Evolutionary conservation across 2,113 vertebrate species (phyloP).

Genomic region (Sapayoa aenigma): DNA sequence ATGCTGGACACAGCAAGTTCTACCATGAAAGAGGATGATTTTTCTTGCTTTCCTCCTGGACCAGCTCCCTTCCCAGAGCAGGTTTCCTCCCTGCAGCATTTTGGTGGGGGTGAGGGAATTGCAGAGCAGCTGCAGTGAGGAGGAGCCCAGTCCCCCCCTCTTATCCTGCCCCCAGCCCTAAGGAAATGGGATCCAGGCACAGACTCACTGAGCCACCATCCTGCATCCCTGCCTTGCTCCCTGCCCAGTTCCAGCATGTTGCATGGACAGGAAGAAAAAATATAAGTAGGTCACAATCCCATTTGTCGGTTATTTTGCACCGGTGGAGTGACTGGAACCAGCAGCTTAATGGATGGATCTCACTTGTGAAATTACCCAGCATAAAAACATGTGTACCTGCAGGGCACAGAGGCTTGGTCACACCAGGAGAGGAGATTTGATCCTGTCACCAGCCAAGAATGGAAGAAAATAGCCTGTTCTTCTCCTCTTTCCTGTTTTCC

Average conservation of each 20-base stretch:
- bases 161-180: neutral
- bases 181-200: neutral
- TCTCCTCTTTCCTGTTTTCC: neutral
- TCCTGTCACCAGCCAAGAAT: neutral
- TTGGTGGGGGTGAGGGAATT: neutral
- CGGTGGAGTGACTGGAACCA: neutral
- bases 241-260: rapidly evolving
- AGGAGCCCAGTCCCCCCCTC: neutral
- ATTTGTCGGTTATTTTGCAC: neutral
- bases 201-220: neutral
- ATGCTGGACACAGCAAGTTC: neutral
- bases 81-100: neutral
- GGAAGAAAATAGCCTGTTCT: neutral
- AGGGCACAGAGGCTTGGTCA: neutral
- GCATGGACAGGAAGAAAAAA: neutral
- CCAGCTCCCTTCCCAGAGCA: neutral
- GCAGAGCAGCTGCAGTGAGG: neutral
- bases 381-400: neutral
- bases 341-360: conserved; percentile 6
- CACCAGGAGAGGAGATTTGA: neutral
- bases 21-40: neutral
- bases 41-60: neutral
- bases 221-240: neutral
- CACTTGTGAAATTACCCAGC: neutral
- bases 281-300: neutral